Evolutionary conservation across 1,140 invertebrate species (phyloP), one percentile per base, ranked within the genome.

Genomic region (Gonioctena quinquepunctata): DNA sequence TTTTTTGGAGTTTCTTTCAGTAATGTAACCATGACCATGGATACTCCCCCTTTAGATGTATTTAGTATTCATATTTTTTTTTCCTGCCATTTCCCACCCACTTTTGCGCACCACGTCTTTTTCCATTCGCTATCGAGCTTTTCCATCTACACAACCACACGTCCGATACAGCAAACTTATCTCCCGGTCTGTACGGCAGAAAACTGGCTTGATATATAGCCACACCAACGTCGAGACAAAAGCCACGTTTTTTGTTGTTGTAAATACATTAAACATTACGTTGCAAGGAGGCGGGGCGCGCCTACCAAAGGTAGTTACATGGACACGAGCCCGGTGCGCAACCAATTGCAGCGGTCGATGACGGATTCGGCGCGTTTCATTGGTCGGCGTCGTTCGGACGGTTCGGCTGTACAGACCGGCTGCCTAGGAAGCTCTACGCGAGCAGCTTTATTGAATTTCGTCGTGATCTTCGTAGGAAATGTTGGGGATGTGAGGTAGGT

Each of bases 181-280:
- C 60, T 62, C 19, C n/a, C 60, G 26, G 27, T 28, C 16, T 59
- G 25, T 54, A 49, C 68, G 57, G 63, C 54, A 3, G 23, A 27
- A 56, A 68, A 66, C 49, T 48, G 33, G 52, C 68, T 74, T 74
- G 72, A 74, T 74, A 64, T 74, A 74, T 74, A 64, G 69, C 69
- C 66, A 61, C 61, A 59, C 59, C 63, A 66, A 48, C 67, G 72
- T 68, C 70, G 72, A 77, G 76, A 77, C 76, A 76, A 77, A 76
- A 77, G 76, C 52, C 21, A 27, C 50, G 33, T 76, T 75, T 77
- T 77, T 77, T 77, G 71, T 71, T 65, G 67, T 66, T 71, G 73
- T 73, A 76, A 76, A 77, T 77, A 73, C 76, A 78, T 78, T 78
- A 78, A 78, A 78, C 76, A 76, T 78, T 71, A 76, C 74, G 71